Conservation (phyloP, 2,797 vertebrate genomes). For the Notamacropus eugenii region DNA sequence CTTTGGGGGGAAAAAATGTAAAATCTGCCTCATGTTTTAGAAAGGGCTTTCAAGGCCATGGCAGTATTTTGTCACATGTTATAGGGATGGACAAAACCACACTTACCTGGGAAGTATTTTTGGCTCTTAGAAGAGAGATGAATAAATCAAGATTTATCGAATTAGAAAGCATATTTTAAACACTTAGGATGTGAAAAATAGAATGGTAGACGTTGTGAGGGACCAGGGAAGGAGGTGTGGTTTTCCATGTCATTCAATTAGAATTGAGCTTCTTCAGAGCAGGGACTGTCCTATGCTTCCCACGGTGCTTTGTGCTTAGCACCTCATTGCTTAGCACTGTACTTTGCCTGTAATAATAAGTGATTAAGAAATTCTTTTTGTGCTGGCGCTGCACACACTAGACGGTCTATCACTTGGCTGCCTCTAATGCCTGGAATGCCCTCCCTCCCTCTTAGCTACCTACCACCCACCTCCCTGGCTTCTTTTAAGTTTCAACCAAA, state of each 20-base stretch:
- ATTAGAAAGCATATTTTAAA: neutral
- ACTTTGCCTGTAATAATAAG: constrained; percentile 14
- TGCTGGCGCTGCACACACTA: neutral
- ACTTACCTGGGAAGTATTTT: neutral
- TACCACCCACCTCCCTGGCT: neutral
- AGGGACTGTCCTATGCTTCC: neutral
- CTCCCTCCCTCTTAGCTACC: neutral
- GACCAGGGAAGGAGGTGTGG: neutral
- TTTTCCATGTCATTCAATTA: neutral
- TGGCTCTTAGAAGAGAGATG: neutral
- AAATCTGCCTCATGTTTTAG: neutral
- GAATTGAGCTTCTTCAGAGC: neutral
- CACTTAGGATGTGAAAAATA: neutral
- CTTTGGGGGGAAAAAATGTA: neutral
- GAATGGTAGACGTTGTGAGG: neutral
- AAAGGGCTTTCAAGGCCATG: neutral
- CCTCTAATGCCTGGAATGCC: neutral
- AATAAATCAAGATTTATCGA: neutral
- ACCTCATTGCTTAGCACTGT: neutral
- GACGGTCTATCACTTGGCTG: neutral
- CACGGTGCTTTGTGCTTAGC: neutral
- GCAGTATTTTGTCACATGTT: neutral
- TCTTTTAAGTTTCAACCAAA: neutral
- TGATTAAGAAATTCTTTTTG: neutral
- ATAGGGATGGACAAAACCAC: neutral